These are phyloP conservation scores for Plebejus anna DNA, from an alignment of 2,888 invertebrate species.

Conservation along the genomic window DNA sequence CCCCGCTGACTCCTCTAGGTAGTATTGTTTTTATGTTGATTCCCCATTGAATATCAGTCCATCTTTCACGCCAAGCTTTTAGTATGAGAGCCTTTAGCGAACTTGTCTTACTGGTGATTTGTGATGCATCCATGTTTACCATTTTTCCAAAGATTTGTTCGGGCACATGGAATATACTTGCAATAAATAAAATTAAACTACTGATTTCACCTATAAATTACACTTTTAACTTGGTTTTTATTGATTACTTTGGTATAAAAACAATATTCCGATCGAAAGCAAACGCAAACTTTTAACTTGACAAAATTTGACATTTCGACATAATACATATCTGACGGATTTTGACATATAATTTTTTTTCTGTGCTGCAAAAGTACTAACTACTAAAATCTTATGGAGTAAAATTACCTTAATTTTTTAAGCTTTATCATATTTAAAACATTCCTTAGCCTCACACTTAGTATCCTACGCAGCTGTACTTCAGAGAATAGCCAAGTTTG, in stretches of 20 bases:
- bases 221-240: not conserved
- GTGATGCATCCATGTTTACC: constrained; percentile 84
- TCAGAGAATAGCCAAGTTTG: constrained; percentile 92
- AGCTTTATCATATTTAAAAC: constrained; percentile 90
- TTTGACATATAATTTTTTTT: not conserved
- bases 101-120: constrained; percentile 91
- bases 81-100: constrained; percentile 88
- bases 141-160: constrained; percentile 33
- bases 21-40: constrained; percentile 96
- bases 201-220: constrained; percentile 9
- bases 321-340: not conserved
- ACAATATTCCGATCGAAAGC: not conserved
- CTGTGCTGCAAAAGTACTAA: not conserved
- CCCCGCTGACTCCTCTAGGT: constrained; percentile 94
- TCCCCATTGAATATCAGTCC: constrained; percentile 98
- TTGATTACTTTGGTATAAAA: not conserved
- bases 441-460: constrained; percentile 93
- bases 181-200: not conserved
- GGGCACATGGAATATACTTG: not conserved
- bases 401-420: too few relatives aligned
- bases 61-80: constrained; percentile 96
- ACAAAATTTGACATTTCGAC: not conserved
- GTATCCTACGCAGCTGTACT: constrained; percentile 95
- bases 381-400: too few relatives aligned
- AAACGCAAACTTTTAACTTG: not conserved